A percentile compares a stretch with the other conserved stretches of the same genome.
These are phyloP conservation scores for Stegana nigrithorax DNA, from an alignment of 2,888 invertebrate species.

Conservation along the genomic window DNA sequence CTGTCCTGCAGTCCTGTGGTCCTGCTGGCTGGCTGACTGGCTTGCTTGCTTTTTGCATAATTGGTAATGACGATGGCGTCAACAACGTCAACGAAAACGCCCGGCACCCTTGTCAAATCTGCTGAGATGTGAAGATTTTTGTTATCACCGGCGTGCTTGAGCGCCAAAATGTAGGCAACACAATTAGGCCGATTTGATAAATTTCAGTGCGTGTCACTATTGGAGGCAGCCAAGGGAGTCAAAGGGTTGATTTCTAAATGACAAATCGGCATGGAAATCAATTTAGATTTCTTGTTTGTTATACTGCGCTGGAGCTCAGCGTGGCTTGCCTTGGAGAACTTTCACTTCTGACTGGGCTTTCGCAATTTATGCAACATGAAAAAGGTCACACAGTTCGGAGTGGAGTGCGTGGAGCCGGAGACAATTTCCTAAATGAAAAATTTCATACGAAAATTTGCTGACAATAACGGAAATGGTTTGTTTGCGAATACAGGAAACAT, in stretches of 20 bases:
- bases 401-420: conserved; percentile 10
- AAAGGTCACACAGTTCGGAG: conserved; percentile 43
- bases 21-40: neutral
- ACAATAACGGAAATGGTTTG: conserved; percentile 18
- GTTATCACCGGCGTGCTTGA: conserved; percentile 17
- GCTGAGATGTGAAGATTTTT: conserved; percentile 40
- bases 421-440: conserved; percentile 54
- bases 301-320: neutral
- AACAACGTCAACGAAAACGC: too few relatives aligned
- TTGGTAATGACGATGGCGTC: conserved; percentile 34
- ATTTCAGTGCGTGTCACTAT: conserved; percentile 31
- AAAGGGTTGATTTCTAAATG: conserved; percentile 27
- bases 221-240: neutral
- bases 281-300: conserved; percentile 38
- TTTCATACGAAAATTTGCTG: conserved; percentile 22
- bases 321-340: neutral
- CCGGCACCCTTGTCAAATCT: conserved; percentile 53
- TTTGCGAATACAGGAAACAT: conserved; percentile 9
- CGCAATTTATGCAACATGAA: conserved; percentile 22
- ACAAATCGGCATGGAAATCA: conserved; percentile 58
- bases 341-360: neutral
- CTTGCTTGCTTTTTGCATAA: conserved; percentile 45
- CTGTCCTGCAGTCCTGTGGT: conserved; percentile 8
- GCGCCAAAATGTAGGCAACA: conserved; percentile 42
- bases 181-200: conserved; percentile 45